A percentile compares a stretch with the other conserved stretches of the same genome.
phyloP scores from a whole-genome alignment of 2,797 vertebrate genomes.

The Malacoctenus gilli region DNA sequence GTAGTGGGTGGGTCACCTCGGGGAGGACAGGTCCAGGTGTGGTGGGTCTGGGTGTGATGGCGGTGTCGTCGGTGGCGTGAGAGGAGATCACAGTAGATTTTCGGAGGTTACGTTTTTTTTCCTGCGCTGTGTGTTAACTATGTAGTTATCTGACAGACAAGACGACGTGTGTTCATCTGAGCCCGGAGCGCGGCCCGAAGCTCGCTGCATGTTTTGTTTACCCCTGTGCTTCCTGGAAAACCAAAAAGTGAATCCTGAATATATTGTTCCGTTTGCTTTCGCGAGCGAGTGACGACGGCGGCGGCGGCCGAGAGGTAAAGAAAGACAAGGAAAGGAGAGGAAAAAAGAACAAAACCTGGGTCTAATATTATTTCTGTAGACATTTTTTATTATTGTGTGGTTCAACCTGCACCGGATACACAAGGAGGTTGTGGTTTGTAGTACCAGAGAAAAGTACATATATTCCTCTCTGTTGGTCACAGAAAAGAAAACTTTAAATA shows the following conservation, averaged over 20 bases:
- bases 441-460: slow-evolving; percentile 1
- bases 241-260: slow-evolving; percentile 66
- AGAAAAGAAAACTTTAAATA: slow-evolving; percentile 31
- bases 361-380: slow-evolving; percentile 10
- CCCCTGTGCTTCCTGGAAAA: slow-evolving; percentile 54
- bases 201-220: slow-evolving; percentile 41
- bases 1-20: too few relatives aligned
- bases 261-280: slow-evolving; percentile 62
- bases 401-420: slow-evolving; percentile 26
- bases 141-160: slow-evolving; percentile 47
- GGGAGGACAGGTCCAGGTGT: slow-evolving; percentile 63
- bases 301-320: slow-evolving; percentile 38
- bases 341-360: slow-evolving; percentile 20
- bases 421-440: slow-evolving; percentile 18
- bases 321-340: not conserved
- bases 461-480: slow-evolving; percentile 5
- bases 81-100: slow-evolving; percentile 85
- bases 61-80: slow-evolving; percentile 74
- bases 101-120: slow-evolving; percentile 77
- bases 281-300: slow-evolving; percentile 45
- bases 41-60: slow-evolving; percentile 51
- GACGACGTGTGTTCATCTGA: too few relatives aligned
- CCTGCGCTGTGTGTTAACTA: slow-evolving; percentile 48
- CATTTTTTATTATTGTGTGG: slow-evolving; percentile 15
- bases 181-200: slow-evolving; percentile 67